These are phyloP conservation scores for Achatina immaculata DNA, from an alignment of 1,140 invertebrate species.

Conservation along the genomic window DNA sequence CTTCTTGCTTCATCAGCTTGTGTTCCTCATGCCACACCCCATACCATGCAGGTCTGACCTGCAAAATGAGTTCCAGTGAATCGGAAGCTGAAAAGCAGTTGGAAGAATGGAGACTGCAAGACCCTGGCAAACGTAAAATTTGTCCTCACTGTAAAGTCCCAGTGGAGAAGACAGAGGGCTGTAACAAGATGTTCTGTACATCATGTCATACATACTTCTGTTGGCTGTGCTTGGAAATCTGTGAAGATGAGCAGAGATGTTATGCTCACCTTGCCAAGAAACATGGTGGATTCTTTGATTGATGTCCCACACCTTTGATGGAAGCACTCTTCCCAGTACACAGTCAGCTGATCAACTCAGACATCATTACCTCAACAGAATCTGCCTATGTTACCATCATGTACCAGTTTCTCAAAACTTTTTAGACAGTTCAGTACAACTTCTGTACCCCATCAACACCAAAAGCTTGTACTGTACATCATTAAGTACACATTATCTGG, in stretches of 20 bases:
- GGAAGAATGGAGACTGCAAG: constrained; percentile 41
- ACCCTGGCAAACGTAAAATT: constrained; percentile 44
- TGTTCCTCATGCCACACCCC: constrained; percentile 54
- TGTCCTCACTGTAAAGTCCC: constrained; percentile 55
- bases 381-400: too few relatives aligned
- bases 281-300: constrained; percentile 46
- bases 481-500: too few relatives aligned
- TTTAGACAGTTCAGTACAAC: too few relatives aligned
- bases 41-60: constrained; percentile 57
- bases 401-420: too few relatives aligned
- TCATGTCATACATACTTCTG: constrained; percentile 53
- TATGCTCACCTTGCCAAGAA: constrained; percentile 50
- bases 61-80: constrained; percentile 49
- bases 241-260: constrained; percentile 32
- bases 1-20: constrained; percentile 46
- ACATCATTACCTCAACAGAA: too few relatives aligned
- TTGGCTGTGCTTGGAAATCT: constrained; percentile 55
- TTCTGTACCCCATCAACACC: too few relatives aligned
- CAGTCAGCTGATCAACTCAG: too few relatives aligned
- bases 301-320: too few relatives aligned
- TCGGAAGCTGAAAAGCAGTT: constrained; percentile 28
- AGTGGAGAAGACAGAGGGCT: constrained; percentile 59
- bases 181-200: constrained; percentile 54
- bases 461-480: too few relatives aligned
- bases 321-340: too few relatives aligned